These are phyloP conservation scores for Gymnocheta viridis DNA, from an alignment of 2,888 invertebrate genomes.

Conservation along the genomic window DNA sequence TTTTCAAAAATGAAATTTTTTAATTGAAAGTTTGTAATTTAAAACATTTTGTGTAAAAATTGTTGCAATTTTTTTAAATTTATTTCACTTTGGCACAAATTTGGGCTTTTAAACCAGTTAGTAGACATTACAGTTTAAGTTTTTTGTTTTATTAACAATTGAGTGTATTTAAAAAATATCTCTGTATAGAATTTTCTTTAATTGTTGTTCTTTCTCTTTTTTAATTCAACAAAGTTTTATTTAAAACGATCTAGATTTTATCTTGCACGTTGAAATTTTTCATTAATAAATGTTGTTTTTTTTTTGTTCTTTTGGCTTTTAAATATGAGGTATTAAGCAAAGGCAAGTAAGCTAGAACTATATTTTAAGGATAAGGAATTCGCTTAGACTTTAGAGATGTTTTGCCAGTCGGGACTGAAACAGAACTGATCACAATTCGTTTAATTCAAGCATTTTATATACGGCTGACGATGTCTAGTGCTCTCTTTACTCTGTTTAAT, in stretches of 20 bases:
- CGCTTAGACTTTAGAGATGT: conserved; percentile 38
- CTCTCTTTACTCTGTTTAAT: conserved; percentile 29
- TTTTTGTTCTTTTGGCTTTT: not conserved
- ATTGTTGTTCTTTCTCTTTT: conserved; percentile 20
- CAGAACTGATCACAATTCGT: conserved; percentile 63
- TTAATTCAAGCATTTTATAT: conserved; percentile 61
- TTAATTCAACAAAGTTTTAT: conserved; percentile 25
- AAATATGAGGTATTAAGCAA: conserved; percentile 24
- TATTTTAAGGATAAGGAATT: not conserved
- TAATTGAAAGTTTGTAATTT: not conserved
- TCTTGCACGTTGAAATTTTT: conserved; percentile 23
- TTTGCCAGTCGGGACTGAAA: conserved; percentile 67
- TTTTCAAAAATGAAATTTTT: not conserved
- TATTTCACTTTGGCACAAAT: conserved; percentile 55
- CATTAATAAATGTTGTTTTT: conserved; percentile 11
- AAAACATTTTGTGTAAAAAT: conserved; percentile 53
- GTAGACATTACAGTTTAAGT: conserved; percentile 68
- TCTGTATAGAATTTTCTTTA: conserved; percentile 14
- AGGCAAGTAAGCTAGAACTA: conserved; percentile 15
- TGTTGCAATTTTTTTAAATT: conserved; percentile 37
- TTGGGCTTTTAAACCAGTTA: conserved; percentile 57
- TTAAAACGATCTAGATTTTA: conserved; percentile 32
- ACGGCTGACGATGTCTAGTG: conserved; percentile 15
- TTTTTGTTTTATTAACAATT: conserved; percentile 32
- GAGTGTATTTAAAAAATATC: conserved; percentile 37